These are phyloP conservation scores for Pheosia tremula DNA, from an alignment of 2,888 invertebrate species.

Conservation along the genomic window DNA sequence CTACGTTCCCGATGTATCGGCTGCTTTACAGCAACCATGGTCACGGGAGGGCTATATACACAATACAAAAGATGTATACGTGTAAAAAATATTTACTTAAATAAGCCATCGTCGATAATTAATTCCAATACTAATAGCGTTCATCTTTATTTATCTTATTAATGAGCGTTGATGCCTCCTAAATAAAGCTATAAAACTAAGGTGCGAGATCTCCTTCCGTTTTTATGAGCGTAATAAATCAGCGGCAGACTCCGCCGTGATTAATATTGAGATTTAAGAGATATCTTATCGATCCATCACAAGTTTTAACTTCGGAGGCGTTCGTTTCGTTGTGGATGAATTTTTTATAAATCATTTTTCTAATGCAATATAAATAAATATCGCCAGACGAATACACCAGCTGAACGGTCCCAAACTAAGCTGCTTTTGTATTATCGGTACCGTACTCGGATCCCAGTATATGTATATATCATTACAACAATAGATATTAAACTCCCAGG, in stretches of 20 bases:
- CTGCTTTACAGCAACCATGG: too few species aligned
- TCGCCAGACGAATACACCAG: too few species aligned
- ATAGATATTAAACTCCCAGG: too few species aligned
- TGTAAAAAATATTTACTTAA: not conserved
- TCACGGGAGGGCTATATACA: too few species aligned
- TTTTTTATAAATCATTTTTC: too few species aligned
- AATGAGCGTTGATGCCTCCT: not conserved
- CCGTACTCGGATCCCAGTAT: too few species aligned
- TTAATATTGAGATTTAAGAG: constrained; percentile 2
- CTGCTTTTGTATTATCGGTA: too few species aligned
- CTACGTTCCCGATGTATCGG: too few species aligned
- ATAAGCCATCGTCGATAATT: not conserved
- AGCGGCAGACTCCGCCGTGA: not conserved
- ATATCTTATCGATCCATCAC: not conserved
- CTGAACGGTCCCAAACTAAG: too few species aligned
- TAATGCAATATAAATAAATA: too few species aligned
- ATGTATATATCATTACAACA: too few species aligned
- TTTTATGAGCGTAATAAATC: not conserved
- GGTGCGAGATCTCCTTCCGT: not conserved
- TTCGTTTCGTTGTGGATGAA: not conserved
- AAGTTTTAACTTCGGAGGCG: not conserved
- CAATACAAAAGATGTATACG: too few species aligned
- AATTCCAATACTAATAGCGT: not conserved
- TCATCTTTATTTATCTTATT: constrained; percentile 1
- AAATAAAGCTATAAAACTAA: not conserved